phyloP scores from a whole-genome alignment of 64 coral and sea anemone genomes.

The Astreopora myriophthalma region DNA sequence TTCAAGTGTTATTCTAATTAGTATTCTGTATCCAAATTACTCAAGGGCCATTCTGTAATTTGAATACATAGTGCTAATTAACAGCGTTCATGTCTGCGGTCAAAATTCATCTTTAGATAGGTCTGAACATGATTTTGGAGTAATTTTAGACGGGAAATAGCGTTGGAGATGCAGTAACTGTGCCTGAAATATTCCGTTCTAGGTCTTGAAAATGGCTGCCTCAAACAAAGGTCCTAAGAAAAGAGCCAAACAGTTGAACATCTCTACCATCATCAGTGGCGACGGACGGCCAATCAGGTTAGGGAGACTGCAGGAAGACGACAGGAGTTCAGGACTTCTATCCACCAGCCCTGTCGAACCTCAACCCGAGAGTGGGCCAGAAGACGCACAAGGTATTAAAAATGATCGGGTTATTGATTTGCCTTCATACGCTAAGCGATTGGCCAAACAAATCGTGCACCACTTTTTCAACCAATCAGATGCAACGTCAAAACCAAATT shows the following conservation, averaged over 20 bases:
- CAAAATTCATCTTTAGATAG: too few species aligned
- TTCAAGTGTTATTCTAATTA: too few species aligned
- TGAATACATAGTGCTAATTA: too few species aligned
- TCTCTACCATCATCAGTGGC: constrained; percentile 88
- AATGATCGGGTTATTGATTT: too few species aligned
- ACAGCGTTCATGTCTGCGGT: background rate
- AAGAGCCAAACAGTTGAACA: constrained; percentile 82
- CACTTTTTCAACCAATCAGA: background rate
- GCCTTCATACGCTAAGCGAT: background rate
- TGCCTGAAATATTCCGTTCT: background rate
- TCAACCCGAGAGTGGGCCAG: constrained; percentile 20
- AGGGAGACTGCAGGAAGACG: constrained; percentile 68
- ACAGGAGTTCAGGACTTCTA: background rate
- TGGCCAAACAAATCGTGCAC: too few species aligned
- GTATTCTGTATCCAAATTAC: too few species aligned
- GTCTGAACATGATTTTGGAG: too few species aligned
- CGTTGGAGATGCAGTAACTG: too few species aligned
- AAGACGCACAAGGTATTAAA: constrained; percentile 77
- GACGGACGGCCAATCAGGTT: constrained; percentile 89
- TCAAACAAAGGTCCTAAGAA: constrained; percentile 55
- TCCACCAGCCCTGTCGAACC: constrained; percentile 46
- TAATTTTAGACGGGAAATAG: too few species aligned
- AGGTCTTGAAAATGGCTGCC: constrained; percentile 84
- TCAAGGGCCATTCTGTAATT: too few species aligned
- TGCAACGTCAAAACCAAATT: background rate